Evolutionary conservation across 92 coral and sea anemone species (phyloP).

Genomic region (Desmophyllum pertusum): DNA sequence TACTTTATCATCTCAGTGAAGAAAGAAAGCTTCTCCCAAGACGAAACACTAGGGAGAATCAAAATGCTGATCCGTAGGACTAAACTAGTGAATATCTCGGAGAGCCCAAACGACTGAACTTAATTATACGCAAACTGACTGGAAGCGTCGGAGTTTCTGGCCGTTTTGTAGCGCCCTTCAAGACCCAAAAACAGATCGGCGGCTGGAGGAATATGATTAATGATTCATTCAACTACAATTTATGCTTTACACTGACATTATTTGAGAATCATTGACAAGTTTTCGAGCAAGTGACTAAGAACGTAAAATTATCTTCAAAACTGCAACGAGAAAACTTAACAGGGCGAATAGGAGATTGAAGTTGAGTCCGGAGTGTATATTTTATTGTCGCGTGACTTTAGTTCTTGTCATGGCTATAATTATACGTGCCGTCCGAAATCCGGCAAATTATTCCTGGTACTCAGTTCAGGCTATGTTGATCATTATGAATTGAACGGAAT

Average conservation of each 20-base stretch:
- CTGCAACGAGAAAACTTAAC: background rate
- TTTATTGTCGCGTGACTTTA: slow-evolving; percentile 36
- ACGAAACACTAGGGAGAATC: background rate
- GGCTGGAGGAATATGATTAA: slow-evolving; percentile 2
- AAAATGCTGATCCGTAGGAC: background rate
- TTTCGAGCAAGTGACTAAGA: slow-evolving; percentile 1
- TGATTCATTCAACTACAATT: background rate
- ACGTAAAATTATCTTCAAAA: background rate
- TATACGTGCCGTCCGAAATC: slow-evolving; percentile 5
- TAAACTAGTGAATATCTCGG: background rate
- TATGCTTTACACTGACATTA: background rate
- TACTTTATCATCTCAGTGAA: too few species aligned
- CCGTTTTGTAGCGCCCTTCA: too few species aligned
- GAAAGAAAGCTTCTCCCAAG: too few species aligned
- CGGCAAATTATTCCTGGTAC: background rate
- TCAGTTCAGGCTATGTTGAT: slow-evolving; percentile 1
- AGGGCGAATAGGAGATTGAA: background rate
- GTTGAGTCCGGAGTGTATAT: background rate
- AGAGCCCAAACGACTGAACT: too few species aligned
- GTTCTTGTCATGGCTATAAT: background rate
- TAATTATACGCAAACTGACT: too few species aligned
- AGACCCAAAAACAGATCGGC: slow-evolving; percentile 32
- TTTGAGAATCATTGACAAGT: background rate
- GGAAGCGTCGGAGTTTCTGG: too few species aligned
- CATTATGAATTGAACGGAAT: background rate